Percentiles rank a stretch among this genome's conserved stretches.
Evolutionary conservation across 2,888 invertebrate species (phyloP).

Genomic region (Cheilosia vernalis): DNA sequence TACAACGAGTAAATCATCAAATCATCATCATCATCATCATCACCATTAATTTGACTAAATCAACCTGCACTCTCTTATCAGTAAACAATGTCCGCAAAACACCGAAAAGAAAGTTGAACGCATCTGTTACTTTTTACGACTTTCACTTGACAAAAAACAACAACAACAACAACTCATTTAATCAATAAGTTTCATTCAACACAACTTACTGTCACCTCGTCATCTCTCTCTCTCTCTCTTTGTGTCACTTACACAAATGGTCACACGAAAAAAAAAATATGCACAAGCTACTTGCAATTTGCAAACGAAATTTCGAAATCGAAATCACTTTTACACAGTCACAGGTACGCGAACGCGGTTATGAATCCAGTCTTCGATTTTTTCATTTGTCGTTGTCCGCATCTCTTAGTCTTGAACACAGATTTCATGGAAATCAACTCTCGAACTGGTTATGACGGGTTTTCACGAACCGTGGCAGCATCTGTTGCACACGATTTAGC

Average conservation of each 20-base stretch:
- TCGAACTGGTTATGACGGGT: constrained; percentile 35
- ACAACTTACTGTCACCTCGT: not conserved
- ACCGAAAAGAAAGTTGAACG: constrained; percentile 27
- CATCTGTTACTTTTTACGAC: constrained; percentile 24
- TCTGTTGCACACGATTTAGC: constrained; percentile 2
- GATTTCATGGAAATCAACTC: constrained; percentile 20
- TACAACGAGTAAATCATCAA: no score
- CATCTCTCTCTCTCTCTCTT: not conserved
- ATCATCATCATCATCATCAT: no score
- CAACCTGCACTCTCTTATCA: constrained; percentile 13
- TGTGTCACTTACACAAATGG: constrained; percentile 5
- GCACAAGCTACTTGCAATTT: not conserved
- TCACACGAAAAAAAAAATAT: not conserved
- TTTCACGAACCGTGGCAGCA: constrained; percentile 9
- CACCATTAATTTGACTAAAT: not conserved
- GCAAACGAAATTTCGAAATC: constrained; percentile 42
- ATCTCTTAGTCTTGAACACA: not conserved
- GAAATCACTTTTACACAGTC: constrained; percentile 18
- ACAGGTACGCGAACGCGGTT: not conserved
- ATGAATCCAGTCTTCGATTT: not conserved
- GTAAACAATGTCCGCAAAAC: not conserved
- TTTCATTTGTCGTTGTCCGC: not conserved
- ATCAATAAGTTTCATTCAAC: constrained; percentile 3
- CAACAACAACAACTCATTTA: not conserved
- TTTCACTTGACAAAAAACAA: constrained; percentile 34